Conservation (phyloP, 23 tunicate genomes). For the Styela clava region DNA sequence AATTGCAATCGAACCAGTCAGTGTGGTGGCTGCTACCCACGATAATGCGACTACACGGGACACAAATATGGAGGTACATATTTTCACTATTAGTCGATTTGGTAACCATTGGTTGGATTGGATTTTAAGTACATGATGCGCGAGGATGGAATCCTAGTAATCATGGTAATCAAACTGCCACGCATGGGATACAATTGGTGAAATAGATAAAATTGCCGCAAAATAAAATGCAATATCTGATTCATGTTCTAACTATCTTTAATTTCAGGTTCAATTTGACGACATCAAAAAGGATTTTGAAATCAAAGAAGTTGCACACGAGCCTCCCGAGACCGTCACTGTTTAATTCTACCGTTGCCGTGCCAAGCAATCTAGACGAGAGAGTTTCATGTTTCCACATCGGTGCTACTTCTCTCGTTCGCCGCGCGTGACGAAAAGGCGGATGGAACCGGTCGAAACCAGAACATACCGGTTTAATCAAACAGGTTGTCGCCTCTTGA, state of each 20-base stretch:
- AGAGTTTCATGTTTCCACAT: neutral
- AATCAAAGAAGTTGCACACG: slow-evolving; percentile 65
- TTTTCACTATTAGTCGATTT: too few relatives aligned
- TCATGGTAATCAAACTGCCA: too few relatives aligned
- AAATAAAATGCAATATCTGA: too few relatives aligned
- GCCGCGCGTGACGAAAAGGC: slow-evolving; percentile 18
- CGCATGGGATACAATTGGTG: too few relatives aligned
- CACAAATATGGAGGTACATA: neutral
- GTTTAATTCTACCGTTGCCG: slow-evolving; percentile 27
- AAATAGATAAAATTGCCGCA: neutral
- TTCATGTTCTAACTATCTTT: neutral
- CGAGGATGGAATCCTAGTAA: too few relatives aligned
- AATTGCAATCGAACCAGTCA: neutral
- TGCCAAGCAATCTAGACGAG: neutral
- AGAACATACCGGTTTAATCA: neutral
- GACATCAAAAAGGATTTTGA: slow-evolving; percentile 34
- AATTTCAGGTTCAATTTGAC: slow-evolving; percentile 49
- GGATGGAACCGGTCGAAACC: slow-evolving; percentile 1
- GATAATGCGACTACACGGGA: neutral
- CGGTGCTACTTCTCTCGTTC: neutral
- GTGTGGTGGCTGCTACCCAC: neutral
- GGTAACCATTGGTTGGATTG: too few relatives aligned
- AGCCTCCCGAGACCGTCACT: slow-evolving; percentile 82
- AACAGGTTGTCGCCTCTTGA: too few relatives aligned
- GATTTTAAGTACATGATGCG: too few relatives aligned